Base-by-base conservation (phyloP, 2,888 invertebrate genomes). In the Oxycera nigricornis region DNA sequence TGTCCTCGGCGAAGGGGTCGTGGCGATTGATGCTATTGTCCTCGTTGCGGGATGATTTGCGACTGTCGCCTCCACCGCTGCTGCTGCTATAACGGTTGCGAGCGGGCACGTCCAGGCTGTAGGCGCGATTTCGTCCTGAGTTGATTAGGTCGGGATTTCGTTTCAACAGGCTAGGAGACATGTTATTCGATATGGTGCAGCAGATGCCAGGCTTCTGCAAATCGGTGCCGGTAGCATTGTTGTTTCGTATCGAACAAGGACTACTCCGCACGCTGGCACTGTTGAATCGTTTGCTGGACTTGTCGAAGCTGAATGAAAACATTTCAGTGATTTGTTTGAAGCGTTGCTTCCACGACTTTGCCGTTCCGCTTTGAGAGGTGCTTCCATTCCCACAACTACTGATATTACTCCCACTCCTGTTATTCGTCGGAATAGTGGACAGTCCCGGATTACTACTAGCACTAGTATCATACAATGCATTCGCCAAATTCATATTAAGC, bases 271-370 rank as follows among this genome's bases (percentile, higher is more conserved):
- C 82, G 59, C 77, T 78, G 52, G 50, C 52, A 35, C 55, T 57
- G 17, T 14, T 41, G 39, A 74, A 83, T 46, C 86, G 84, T 72
- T 85, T 85, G 75, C 82, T 80, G 73, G 80, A 80, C 77, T 84
- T 85, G 77, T 86, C 85, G 75, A 86, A 85, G 74, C 83, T 82
- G 75, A 86, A 84, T 78, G 83, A 82, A 57, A 86, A 84, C 74
- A 85, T 84, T 77, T 85, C 85, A 2, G 85, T 86, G 76, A 86
- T 83, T 74, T 86, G 85, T 50, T 83, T 83, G 65, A 86, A 81
- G 28, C 85, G 81, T 2, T 85, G 81, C 72, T 84, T 84, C 83
- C 86, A 86, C 1, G 83, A 81, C 75, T 78, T 78, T 28, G 78
- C 59, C 3, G 59, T 72, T n/a, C 75, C 75, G 39, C 74, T 76